phyloP scores from a whole-genome alignment of 1,140 invertebrate genomes.

The Coptotermes formosanus region DNA sequence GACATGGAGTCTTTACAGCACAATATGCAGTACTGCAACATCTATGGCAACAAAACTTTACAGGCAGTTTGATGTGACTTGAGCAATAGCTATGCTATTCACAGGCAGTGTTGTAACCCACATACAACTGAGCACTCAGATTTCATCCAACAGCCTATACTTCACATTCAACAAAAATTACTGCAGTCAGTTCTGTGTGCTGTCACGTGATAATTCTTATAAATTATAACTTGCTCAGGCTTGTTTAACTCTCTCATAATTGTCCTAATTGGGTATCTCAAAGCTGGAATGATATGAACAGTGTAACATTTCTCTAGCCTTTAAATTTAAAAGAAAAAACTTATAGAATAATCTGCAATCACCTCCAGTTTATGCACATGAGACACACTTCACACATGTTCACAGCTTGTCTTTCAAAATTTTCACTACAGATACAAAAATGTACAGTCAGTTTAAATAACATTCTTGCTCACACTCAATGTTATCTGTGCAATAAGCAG shows the following conservation, averaged over 20 bases:
- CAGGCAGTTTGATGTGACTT: not conserved
- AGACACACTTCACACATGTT: conserved; percentile 1
- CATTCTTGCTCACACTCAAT: not conserved
- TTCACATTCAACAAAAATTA: not conserved
- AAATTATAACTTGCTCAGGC: not conserved
- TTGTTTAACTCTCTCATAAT: not conserved
- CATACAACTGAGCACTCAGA: no score
- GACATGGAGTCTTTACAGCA: not conserved
- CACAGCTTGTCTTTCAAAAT: not conserved
- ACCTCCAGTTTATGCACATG: not conserved
- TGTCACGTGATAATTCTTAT: not conserved
- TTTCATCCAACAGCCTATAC: not conserved
- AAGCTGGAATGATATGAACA: not conserved
- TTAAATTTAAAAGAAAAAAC: not conserved
- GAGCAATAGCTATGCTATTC: no score
- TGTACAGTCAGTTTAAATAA: conserved; percentile 1
- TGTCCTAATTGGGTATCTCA: not conserved
- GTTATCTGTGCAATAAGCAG: no score
- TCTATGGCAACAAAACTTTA: not conserved
- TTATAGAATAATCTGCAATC: not conserved
- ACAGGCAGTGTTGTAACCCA: no score
- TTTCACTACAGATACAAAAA: not conserved
- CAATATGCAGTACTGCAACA: not conserved
- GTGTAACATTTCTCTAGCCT: not conserved
- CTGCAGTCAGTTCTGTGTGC: not conserved